phyloP scores from a whole-genome alignment of 1,140 invertebrate genomes.

The Muscidifurax raptorellus region DNA sequence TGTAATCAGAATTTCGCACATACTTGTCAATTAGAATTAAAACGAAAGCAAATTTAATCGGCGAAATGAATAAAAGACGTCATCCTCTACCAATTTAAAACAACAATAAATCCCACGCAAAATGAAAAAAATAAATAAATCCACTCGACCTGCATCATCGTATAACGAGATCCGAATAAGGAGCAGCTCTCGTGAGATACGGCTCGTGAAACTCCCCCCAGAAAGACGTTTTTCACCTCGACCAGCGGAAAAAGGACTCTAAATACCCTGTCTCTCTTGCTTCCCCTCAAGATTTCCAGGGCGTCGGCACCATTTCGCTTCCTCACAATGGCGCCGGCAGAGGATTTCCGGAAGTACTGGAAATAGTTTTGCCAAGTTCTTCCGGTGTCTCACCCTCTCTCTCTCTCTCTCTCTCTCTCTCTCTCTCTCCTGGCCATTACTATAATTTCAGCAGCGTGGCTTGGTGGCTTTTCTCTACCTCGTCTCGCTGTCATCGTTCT shows the following conservation, averaged over 20 bases:
- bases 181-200: background rate
- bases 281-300: constrained; percentile 4
- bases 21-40: too few relatives aligned
- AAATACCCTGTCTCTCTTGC: constrained; percentile 6
- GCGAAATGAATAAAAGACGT: too few relatives aligned
- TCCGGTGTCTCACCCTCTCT: background rate
- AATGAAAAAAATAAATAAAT: too few relatives aligned
- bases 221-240: background rate
- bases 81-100: too few relatives aligned
- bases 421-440: constrained; percentile 23
- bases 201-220: background rate
- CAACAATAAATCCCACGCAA: too few relatives aligned
- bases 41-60: too few relatives aligned
- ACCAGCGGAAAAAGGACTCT: background rate
- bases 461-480: background rate
- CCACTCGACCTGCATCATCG: too few relatives aligned
- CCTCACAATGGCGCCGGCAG: background rate
- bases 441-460: constrained; percentile 6
- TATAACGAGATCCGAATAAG: background rate
- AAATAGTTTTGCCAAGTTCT: constrained; percentile 32
- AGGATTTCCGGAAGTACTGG: constrained; percentile 31
- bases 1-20: too few relatives aligned
- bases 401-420: background rate
- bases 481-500: background rate
- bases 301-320: background rate